phyloP scores from a whole-genome alignment of 2,888 invertebrate genomes.

The Apodemia duryi region DNA sequence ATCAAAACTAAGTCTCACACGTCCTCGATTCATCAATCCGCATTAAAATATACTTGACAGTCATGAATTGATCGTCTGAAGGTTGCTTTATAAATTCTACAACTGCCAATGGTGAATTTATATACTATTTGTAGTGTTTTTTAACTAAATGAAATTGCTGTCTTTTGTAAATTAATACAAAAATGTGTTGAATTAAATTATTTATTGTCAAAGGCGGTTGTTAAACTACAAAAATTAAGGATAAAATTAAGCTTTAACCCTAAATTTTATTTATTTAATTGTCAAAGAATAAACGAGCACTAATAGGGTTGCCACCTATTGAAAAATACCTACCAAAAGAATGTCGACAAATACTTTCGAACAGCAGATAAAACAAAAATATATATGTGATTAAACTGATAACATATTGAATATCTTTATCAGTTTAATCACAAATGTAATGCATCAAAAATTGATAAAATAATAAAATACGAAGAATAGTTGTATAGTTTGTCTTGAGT shows the following conservation, averaged over 20 bases:
- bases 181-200: constrained; percentile 12
- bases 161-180: constrained; percentile 12
- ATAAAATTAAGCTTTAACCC: constrained; percentile 60
- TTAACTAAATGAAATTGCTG: constrained; percentile 11
- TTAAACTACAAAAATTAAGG: constrained; percentile 15
- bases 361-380: no score
- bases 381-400: no score
- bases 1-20: no score
- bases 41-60: not conserved
- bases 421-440: no score
- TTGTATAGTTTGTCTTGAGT: no score
- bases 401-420: no score
- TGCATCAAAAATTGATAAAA: no score
- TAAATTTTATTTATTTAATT: constrained; percentile 24
- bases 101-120: constrained; percentile 20
- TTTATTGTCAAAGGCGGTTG: constrained; percentile 21
- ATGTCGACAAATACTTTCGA: no score
- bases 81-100: not conserved
- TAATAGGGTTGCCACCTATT: not conserved
- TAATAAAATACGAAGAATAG: no score
- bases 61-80: not conserved
- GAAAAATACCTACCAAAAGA: no score
- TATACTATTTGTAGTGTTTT: constrained; percentile 10
- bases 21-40: not conserved
- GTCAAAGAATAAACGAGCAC: constrained; percentile 1